Evolutionary conservation across 2,113 vertebrate genomes (phyloP).

Genomic region (Boleophthalmus pectinirostris): DNA sequence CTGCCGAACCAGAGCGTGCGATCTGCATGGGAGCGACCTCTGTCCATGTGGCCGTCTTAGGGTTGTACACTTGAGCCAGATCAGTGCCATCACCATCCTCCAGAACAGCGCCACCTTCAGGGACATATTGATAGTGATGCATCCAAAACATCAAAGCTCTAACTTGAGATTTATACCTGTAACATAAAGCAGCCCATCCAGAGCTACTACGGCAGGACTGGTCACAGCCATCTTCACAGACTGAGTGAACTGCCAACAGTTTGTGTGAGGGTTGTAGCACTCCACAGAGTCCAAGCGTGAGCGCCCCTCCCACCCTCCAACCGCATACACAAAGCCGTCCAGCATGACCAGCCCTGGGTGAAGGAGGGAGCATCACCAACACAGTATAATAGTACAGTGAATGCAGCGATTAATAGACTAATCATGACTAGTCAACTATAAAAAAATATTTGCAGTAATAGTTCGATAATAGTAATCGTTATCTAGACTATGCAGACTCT

Average conservation of each 20-base stretch:
- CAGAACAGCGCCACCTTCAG: conserved; percentile 77
- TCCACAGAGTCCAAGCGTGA: conserved; percentile 80
- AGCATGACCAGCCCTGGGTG: conserved; percentile 79
- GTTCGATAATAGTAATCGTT: no score
- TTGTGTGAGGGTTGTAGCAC: conserved; percentile 80
- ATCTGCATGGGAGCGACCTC: conserved; percentile 82
- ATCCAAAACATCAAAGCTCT: neutral
- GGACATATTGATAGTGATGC: neutral
- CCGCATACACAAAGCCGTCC: conserved; percentile 81
- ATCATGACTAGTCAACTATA: no score
- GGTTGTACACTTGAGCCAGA: conserved; percentile 80
- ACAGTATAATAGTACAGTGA: neutral
- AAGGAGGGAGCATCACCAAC: neutral
- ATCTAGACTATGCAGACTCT: no score
- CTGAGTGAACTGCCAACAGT: conserved; percentile 79
- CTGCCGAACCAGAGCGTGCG: conserved; percentile 81
- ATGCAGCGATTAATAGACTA: no score
- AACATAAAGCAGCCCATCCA: conserved; percentile 81
- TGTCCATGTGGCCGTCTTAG: conserved; percentile 72
- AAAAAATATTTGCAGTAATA: no score
- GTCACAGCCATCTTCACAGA: conserved; percentile 82
- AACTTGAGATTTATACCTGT: conserved; percentile 64
- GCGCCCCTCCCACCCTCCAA: conserved; percentile 81
- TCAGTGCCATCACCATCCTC: conserved; percentile 82
- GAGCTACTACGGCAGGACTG: conserved; percentile 80